A percentile compares a stretch with the other conserved stretches of the same genome.
phyloP scores from a whole-genome alignment of 2,113 vertebrate genomes.

The Petroica traversi region DNA sequence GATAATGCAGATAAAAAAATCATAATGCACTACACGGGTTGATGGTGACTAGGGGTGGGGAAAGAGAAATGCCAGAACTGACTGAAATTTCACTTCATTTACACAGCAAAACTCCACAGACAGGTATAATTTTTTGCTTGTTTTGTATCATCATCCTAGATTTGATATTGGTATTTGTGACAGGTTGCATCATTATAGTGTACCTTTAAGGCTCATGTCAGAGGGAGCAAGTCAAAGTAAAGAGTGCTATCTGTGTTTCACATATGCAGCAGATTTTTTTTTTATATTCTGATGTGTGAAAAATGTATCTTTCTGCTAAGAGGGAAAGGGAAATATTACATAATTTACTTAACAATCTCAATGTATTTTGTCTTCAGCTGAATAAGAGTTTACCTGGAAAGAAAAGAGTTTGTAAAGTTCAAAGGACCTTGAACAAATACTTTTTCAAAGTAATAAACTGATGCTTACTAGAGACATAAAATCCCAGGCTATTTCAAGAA shows the following conservation, averaged over 20 bases:
- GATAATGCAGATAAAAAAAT: not conserved
- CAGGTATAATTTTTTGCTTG: not conserved
- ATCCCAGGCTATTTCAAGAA: not conserved
- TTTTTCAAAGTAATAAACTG: not conserved
- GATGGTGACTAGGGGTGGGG: not conserved
- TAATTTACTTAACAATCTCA: not conserved
- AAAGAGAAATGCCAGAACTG: not conserved
- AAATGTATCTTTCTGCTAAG: not conserved
- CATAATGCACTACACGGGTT: rapidly evolving
- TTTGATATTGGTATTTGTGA: not conserved
- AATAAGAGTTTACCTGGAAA: not conserved
- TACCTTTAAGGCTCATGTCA: not conserved
- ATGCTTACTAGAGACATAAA: not conserved
- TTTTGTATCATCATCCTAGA: not conserved
- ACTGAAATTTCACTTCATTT: not conserved
- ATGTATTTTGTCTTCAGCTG: not conserved
- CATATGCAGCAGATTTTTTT: not conserved
- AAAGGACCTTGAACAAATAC: not conserved
- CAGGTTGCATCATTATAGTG: not conserved
- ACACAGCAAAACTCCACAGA: not conserved
- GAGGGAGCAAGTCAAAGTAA: not conserved
- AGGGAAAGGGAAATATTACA: not conserved
- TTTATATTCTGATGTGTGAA: not conserved
- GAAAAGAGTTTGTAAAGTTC: not conserved
- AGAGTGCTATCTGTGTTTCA: not conserved